Percentiles rank a stretch among this genome's conserved stretches.
Evolutionary conservation across 1,140 invertebrate genomes (phyloP).

Genomic region (Danaus plexippus): DNA sequence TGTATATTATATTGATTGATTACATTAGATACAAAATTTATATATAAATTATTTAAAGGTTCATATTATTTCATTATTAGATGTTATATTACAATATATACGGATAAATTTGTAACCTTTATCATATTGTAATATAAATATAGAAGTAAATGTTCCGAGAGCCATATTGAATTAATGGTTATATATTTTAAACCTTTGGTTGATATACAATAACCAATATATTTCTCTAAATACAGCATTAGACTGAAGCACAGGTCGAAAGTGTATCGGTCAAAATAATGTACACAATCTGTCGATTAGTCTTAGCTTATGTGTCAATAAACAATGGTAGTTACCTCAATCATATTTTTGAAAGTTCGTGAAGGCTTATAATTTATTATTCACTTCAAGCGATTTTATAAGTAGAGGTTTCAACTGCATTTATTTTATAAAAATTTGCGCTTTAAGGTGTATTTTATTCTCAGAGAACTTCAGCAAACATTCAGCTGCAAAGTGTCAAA

Average conservation of each 20-base stretch:
- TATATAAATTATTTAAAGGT: too few species aligned
- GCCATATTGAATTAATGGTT: slow-evolving; percentile 44
- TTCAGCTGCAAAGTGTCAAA: slow-evolving; percentile 64
- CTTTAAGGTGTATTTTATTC: slow-evolving; percentile 12
- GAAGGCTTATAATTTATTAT: too few species aligned
- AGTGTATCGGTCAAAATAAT: slow-evolving; percentile 20
- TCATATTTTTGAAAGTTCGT: slow-evolving; percentile 31
- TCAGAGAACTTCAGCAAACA: slow-evolving; percentile 42
- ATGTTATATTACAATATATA: too few species aligned
- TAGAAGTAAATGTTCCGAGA: slow-evolving; percentile 22
- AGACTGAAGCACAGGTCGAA: slow-evolving; percentile 19
- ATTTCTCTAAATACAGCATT: slow-evolving; percentile 6
- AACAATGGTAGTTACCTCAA: slow-evolving; percentile 40
- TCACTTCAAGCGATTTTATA: too few species aligned
- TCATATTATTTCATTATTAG: too few species aligned
- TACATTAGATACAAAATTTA: too few species aligned
- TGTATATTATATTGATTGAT: too few species aligned
- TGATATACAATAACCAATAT: slow-evolving; percentile 13
- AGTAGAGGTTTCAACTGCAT: background rate
- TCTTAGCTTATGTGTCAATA: slow-evolving; percentile 20
- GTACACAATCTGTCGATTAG: slow-evolving; percentile 23
- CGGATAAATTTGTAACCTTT: too few species aligned
- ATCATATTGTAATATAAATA: too few species aligned
- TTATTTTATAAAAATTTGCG: slow-evolving; percentile 9
- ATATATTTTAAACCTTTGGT: too few species aligned